Base-by-base conservation (phyloP, 2,797 vertebrate species). In the Enteromius thamalakanensis region DNA sequence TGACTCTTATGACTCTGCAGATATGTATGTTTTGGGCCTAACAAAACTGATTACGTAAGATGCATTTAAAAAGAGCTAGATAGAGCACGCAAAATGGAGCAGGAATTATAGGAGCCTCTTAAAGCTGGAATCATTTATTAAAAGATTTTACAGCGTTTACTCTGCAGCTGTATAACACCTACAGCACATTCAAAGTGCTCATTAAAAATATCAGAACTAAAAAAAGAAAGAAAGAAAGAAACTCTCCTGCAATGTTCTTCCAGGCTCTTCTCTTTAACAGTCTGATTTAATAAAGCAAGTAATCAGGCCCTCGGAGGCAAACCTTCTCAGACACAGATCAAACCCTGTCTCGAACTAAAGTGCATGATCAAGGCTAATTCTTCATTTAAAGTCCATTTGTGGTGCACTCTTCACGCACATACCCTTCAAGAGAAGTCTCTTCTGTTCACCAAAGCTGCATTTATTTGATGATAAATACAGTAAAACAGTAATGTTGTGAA, bases 141-240 rank as follows among this genome's bases (percentile, higher is more conserved):
- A 60, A 42, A 77, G 2, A 53, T 37, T 32, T 26, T 1, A 21
- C 4, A 49, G 45, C 9, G 34, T 74, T 53, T 40, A 23, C 21
- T 40, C 32, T 3, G 32, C 58, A 45, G 55, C 23, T 4, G 58
- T 49, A 42, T 34, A 47, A 45, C 42, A 65, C 26, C 26, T 26
- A 26, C 26, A 26, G 26, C 26, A 26, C 26, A 26, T 26, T 26
- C 26, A 26, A 26, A 26, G 26, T 26, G 26, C 26, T 26, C 1
- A 49, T 23, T 77, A 77, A 77, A 62, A 77, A 42, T 58, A 76
- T 45, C n/a, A 29, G 11, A 76, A 17, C 23, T 8, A 55, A 37
- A 29, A 34, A 29, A 47, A 5, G 26, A 29, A 9, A 19, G 26
- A 29, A 9, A 19, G 26, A 51, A 32, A 51, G 53, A 76, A 29